Evolutionary conservation across 2,888 invertebrate species (phyloP), one percentile per base, ranked within the genome.

Genomic region (Omphaloscelis lunosa): DNA sequence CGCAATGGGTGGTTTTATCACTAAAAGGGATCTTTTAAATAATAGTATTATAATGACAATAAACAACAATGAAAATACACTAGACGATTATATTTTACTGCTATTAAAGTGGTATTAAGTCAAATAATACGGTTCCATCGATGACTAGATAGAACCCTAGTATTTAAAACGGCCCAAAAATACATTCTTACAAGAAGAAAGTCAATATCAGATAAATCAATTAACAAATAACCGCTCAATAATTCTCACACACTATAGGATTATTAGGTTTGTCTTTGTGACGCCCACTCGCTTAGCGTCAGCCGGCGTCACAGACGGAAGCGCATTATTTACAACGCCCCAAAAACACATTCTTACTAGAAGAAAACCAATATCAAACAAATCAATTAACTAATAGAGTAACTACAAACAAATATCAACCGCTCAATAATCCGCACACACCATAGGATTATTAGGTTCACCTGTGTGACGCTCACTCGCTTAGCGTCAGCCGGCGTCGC

Each of bases 281-380:
- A 62, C 23, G 23, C 34, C 23, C 1, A 34, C 23, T 34, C 23
- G 23, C 12, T 62, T 34, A 62, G 12, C 62, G 34, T 34, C 62
- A 62, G 58, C 12, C 94, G 95, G 95, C n/a, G n/a, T n/a, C n/a
- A n/a, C n/a, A n/a, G n/a, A n/a, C n/a, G n/a, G n/a, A 95, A 94
- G 92, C 92, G 89, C 91, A 95, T 95, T 95, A 85, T 88, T 88
- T 79, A 80, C 82, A 70, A 80, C 76, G 72, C 48, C 17, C 6
- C 5, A 17, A 17, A 48, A 48, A 48, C 48, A 48, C 48, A 48
- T 0, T 48, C 15, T 48, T 48, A 0, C 41, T 41, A 41, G 11
- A 41, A 41, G 41, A 48, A 17, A 48, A 23, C 66, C 66, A 66
- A 51, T 29, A 48, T 51, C 7, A 48, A 48, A 6, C 48, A 48